phyloP scores from a whole-genome alignment of 2,113 vertebrate species.

The Cervus canadensis region DNA sequence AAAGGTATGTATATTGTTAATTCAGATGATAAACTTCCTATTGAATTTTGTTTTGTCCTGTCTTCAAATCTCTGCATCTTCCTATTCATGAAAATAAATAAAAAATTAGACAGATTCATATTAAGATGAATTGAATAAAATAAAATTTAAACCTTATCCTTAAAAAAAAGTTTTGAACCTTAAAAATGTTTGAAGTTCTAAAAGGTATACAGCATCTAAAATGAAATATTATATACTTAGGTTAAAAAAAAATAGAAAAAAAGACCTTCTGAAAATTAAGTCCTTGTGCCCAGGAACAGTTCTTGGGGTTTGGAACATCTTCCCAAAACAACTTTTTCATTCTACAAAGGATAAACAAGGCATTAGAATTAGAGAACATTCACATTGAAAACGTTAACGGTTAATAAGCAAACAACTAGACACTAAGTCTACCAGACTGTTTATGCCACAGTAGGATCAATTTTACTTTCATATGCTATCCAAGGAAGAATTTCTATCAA shows the following conservation, averaged over 20 bases:
- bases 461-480: not conserved
- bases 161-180: not conserved
- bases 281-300: slow-evolving; percentile 96
- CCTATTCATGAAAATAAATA: not conserved
- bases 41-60: not conserved
- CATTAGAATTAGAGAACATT: not conserved
- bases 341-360: slow-evolving; percentile 78
- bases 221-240: not conserved
- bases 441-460: not conserved
- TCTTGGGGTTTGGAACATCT: slow-evolving; percentile 94
- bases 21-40: not conserved
- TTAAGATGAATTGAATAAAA: slow-evolving; percentile 21
- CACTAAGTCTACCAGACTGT: not conserved
- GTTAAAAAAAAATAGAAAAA: slow-evolving; percentile 55
- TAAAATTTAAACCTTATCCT: not conserved
- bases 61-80: not conserved
- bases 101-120: not conserved
- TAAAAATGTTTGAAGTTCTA: not conserved
- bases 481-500: not conserved
- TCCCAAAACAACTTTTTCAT: slow-evolving; percentile 95
- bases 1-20: not conserved
- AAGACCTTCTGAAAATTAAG: slow-evolving; percentile 93
- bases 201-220: not conserved
- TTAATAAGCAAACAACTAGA: not conserved
- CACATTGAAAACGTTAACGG: not conserved